These are phyloP conservation scores for Heliothis virescens DNA, from an alignment of 1,140 invertebrate species.

Conservation along the genomic window DNA sequence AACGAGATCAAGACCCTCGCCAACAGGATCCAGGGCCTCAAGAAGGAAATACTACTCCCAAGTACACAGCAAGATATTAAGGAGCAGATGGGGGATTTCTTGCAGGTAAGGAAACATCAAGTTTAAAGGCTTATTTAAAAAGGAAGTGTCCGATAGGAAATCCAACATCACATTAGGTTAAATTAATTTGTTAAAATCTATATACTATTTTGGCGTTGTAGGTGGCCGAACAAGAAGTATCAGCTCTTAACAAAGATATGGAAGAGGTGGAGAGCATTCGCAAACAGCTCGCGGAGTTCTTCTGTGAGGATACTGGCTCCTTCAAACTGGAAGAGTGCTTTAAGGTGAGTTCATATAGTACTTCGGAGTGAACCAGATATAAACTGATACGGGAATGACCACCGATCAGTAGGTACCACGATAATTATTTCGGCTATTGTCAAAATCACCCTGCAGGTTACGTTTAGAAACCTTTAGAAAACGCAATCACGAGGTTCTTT, in stretches of 20 bases:
- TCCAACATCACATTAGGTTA: no score
- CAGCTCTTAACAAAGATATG: constrained; percentile 92
- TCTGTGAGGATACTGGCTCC: constrained; percentile 96
- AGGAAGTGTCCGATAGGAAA: not conserved
- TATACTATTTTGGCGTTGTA: constrained; percentile 66
- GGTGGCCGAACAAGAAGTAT: constrained; percentile 93
- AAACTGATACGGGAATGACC: no score
- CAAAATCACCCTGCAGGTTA: no score
- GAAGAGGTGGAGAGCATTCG: constrained; percentile 93
- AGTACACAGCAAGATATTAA: constrained; percentile 93
- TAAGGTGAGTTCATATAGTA: constrained; percentile 88
- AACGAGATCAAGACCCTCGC: constrained; percentile 95
- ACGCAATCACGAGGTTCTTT: not conserved
- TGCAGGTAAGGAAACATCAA: constrained; percentile 88
- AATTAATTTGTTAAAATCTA: not conserved
- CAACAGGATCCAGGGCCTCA: constrained; percentile 92
- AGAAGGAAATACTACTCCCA: constrained; percentile 92
- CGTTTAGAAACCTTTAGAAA: no score
- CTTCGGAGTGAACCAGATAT: no score
- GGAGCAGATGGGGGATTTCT: constrained; percentile 95
- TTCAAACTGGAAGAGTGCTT: constrained; percentile 99
- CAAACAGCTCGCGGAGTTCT: constrained; percentile 95
- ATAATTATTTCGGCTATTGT: no score
- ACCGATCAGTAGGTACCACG: no score
- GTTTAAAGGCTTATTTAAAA: not conserved